Base-by-base conservation (phyloP, 2,888 invertebrate genomes). In the Xestia rhomboidea region DNA sequence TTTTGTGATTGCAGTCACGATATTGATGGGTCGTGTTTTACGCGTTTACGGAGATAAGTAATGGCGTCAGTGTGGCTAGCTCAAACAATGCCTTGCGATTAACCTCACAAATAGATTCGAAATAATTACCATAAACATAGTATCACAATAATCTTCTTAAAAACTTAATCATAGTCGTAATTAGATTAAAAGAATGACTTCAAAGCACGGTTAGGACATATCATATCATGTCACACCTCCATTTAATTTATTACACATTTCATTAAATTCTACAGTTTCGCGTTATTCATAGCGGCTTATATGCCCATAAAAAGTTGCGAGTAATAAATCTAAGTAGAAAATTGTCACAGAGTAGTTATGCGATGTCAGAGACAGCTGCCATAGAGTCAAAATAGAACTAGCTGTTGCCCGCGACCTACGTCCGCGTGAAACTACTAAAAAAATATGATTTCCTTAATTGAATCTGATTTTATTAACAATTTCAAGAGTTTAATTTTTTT, bases 1-100 rank as follows among this genome's bases (percentile, higher is more conserved):
- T 82, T 77, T 77, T 73, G 83, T 86, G 83, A 72, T 46, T 86
- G 71, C 66, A 83, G 87, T 86, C 84, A 86, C 87, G 86, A 84
- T 79, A 78, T 72, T 82, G 78, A 86, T 83, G 64, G 73, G 67
- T 84, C 86, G 84, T 84, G 84, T 79, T 86, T 51, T 73, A 84
- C 84, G 83, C 76, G 62, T 84, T 84, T 83, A 73, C 30, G 64
- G 30, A 57, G 69, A 78, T 85, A 76, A 81, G 72, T 85, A 62
- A 63, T 44, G 68, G 27, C 62, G 70, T 49, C 57, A 60, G n/a
- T n/a, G n/a, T n/a, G n/a, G 34, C 34, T 64, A 70, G 67, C 66
- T 73, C 49, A 75, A 75, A 73, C 69, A 73, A 86, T 68, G 60
- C 69, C 60, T 73, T 51, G 51, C 66, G 13, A 63, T 83, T 85